Percentiles rank a stretch among this genome's conserved stretches.
Conservation (phyloP, 1,140 invertebrate species). For the Hypothenemus hampei region DNA sequence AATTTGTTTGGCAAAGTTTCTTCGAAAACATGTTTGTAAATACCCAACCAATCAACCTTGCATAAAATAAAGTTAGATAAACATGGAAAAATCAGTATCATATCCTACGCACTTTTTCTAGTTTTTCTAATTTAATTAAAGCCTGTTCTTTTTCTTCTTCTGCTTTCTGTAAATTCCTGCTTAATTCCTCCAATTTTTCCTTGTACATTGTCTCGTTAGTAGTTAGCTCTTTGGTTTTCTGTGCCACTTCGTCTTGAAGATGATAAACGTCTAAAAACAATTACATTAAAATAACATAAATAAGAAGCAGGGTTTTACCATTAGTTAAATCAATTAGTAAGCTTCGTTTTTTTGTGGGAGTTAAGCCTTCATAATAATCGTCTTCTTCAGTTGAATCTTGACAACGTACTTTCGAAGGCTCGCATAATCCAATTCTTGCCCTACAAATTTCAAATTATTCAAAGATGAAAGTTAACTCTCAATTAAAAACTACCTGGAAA, state of each 20-base stretch:
- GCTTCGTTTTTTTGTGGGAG: constrained; percentile 11
- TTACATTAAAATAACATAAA: not conserved
- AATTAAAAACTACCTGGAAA: constrained; percentile 52
- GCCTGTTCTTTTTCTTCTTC: constrained; percentile 20
- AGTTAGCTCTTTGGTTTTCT: constrained; percentile 25
- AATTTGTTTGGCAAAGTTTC: constrained; percentile 26
- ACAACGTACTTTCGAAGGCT: no score
- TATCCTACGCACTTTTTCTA: constrained; percentile 16
- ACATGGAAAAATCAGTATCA: no score
- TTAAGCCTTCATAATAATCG: constrained; percentile 1
- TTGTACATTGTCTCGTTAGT: constrained; percentile 19
- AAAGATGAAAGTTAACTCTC: not conserved
- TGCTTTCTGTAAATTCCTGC: constrained; percentile 19
- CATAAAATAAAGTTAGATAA: constrained; percentile 1
- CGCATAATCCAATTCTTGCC: constrained; percentile 27
- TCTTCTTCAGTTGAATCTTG: constrained; percentile 22
- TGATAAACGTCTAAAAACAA: constrained; percentile 10
- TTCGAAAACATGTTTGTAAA: constrained; percentile 20
- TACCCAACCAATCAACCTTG: constrained; percentile 18
- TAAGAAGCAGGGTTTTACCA: constrained; percentile 1
- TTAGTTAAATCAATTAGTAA: constrained; percentile 8
- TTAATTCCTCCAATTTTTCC: constrained; percentile 29
- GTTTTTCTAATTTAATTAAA: constrained; percentile 17
- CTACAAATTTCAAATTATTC: constrained; percentile 6
- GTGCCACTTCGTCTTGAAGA: constrained; percentile 29